phyloP scores from a whole-genome alignment of 1,140 invertebrate genomes.

The Brachionus calyciflorus region DNA sequence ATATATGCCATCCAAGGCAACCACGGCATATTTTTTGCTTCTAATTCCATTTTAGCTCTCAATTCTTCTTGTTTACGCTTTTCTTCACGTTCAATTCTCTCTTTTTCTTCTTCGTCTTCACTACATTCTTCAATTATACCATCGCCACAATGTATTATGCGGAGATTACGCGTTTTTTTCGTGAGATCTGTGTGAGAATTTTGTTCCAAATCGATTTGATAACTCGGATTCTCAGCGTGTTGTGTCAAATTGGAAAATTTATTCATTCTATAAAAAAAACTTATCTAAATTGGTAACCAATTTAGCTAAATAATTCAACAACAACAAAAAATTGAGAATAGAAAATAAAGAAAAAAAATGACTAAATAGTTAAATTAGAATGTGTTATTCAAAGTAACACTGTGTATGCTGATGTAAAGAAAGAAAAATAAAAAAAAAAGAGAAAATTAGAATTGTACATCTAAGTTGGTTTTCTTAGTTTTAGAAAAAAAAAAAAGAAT shows the following conservation, averaged over 20 bases:
- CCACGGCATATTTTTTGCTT: conserved; percentile 43
- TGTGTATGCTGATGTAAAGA: no score
- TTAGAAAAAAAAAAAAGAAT: no score
- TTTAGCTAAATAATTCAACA: background rate
- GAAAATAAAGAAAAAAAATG: no score
- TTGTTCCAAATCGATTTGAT: background rate
- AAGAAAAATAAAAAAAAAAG: no score
- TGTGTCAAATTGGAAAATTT: conserved; percentile 8
- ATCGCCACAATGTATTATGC: conserved; percentile 24
- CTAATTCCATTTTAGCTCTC: background rate
- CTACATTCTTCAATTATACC: conserved; percentile 32
- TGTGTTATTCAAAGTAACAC: no score
- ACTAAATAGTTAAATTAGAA: no score
- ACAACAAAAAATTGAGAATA: no score
- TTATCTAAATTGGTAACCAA: background rate
- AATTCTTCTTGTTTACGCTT: background rate
- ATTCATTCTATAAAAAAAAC: background rate
- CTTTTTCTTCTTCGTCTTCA: conserved; percentile 27
- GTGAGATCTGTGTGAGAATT: background rate
- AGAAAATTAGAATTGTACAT: no score
- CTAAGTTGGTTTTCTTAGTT: no score
- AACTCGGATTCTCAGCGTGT: background rate
- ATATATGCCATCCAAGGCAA: conserved; percentile 24
- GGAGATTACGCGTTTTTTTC: background rate
- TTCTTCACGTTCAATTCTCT: background rate